These are phyloP conservation scores for Platycnemis pennipes DNA, from an alignment of 2,888 invertebrate species.

Conservation along the genomic window DNA sequence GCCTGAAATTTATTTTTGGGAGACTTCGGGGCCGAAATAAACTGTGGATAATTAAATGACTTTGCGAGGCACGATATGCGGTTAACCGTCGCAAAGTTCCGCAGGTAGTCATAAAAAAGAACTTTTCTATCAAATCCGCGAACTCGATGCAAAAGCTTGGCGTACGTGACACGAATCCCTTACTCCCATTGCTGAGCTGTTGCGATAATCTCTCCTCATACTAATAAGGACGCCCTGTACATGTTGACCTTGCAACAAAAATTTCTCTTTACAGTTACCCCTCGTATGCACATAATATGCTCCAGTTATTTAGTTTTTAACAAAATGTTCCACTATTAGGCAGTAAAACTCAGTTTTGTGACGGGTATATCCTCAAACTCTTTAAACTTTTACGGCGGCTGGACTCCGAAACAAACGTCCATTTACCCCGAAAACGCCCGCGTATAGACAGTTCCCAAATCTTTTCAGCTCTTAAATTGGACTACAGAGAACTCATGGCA, in stretches of 20 bases:
- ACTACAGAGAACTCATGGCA: background rate
- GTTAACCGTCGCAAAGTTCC: background rate
- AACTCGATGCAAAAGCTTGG: background rate
- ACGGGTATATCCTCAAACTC: background rate
- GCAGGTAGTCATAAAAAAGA: background rate
- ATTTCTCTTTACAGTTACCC: background rate
- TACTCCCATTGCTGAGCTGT: background rate
- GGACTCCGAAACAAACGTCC: background rate
- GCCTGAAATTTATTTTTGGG: background rate
- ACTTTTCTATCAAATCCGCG: background rate
- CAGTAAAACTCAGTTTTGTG: background rate
- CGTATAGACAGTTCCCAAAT: background rate
- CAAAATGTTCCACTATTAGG: background rate
- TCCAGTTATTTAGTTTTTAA: background rate
- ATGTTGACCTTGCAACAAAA: background rate
- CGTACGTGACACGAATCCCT: background rate
- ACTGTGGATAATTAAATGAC: conserved; percentile 9
- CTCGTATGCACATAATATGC: background rate
- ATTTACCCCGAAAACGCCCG: background rate
- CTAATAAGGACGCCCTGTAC: background rate
- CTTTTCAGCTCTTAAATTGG: too few species aligned
- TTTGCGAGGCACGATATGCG: background rate
- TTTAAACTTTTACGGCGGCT: background rate
- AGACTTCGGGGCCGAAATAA: background rate
- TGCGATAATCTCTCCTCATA: background rate